These are phyloP conservation scores for Eupristina koningsbergeri DNA, from an alignment of 1,140 invertebrate species.

Conservation along the genomic window DNA sequence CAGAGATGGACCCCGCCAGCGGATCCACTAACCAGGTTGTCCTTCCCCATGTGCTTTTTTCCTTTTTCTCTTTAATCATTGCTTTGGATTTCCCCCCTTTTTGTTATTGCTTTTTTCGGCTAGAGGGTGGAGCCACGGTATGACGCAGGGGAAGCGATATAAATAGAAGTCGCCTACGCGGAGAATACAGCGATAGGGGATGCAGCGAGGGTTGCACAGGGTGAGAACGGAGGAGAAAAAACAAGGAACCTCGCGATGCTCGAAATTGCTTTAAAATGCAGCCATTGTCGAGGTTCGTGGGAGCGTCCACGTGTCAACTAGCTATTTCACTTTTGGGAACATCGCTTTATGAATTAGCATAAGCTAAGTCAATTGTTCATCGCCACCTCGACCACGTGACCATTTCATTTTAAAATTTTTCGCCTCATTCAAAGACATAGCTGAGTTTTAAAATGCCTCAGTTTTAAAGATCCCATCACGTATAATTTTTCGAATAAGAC, in stretches of 20 bases:
- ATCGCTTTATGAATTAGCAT: not conserved
- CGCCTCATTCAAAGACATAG: no score
- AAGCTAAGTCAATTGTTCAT: not conserved
- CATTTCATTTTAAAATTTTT: no score
- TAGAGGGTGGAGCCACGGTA: no score
- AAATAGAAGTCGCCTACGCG: slow-evolving; percentile 7
- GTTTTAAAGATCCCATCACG: no score
- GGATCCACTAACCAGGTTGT: slow-evolving; percentile 40
- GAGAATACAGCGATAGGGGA: not conserved
- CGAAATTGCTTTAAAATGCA: not conserved
- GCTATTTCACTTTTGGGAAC: not conserved
- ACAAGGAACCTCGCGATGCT: not conserved
- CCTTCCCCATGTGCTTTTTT: not conserved
- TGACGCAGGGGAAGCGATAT: not conserved
- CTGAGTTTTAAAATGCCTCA: no score
- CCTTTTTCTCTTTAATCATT: slow-evolving; percentile 11
- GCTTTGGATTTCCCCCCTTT: not conserved
- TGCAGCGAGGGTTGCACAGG: no score
- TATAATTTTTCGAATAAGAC: no score
- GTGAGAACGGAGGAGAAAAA: not conserved
- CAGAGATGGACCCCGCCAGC: not conserved
- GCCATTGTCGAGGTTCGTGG: not conserved
- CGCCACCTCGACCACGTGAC: no score
- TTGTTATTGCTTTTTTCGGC: not conserved
- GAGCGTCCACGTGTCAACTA: not conserved